A percentile compares a stretch with the other conserved stretches of the same genome.
Evolutionary conservation across 1,140 invertebrate genomes (phyloP).

Genomic region (Eueides isabella): DNA sequence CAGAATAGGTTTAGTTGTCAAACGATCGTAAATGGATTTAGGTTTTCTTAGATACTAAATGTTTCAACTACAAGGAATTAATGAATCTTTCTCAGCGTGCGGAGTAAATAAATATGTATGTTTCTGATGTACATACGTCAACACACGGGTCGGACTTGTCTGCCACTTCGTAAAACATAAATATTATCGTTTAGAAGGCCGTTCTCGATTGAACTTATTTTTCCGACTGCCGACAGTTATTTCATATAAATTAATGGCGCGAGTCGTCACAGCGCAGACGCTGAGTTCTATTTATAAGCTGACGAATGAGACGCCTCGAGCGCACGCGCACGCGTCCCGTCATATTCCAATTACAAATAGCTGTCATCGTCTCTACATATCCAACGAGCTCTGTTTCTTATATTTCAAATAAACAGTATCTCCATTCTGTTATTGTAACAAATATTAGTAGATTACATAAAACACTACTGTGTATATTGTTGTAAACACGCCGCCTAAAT

Average conservation of each 20-base stretch:
- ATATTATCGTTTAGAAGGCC: slow-evolving; percentile 79
- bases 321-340: slow-evolving; percentile 76
- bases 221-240: slow-evolving; percentile 81
- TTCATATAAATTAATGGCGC: slow-evolving; percentile 82
- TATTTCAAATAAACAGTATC: slow-evolving; percentile 57
- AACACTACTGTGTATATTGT: neutral
- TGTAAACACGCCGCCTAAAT: slow-evolving; percentile 8
- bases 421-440: slow-evolving; percentile 46
- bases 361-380: slow-evolving; percentile 73
- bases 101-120: slow-evolving; percentile 45
- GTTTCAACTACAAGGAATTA: slow-evolving; percentile 25
- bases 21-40: neutral
- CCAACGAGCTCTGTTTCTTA: slow-evolving; percentile 63
- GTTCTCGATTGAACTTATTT: slow-evolving; percentile 78
- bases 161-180: slow-evolving; percentile 79
- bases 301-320: slow-evolving; percentile 79
- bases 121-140: slow-evolving; percentile 69
- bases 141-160: slow-evolving; percentile 52
- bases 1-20: neutral
- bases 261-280: slow-evolving; percentile 81
- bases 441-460: slow-evolving; percentile 36
- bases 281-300: slow-evolving; percentile 79
- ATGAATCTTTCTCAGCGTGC: slow-evolving; percentile 31
- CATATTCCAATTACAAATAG: slow-evolving; percentile 81
- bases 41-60: slow-evolving; percentile 20